Evolutionary conservation across 2,797 vertebrate species (phyloP).

Genomic region (Borostomias antarcticus): DNA sequence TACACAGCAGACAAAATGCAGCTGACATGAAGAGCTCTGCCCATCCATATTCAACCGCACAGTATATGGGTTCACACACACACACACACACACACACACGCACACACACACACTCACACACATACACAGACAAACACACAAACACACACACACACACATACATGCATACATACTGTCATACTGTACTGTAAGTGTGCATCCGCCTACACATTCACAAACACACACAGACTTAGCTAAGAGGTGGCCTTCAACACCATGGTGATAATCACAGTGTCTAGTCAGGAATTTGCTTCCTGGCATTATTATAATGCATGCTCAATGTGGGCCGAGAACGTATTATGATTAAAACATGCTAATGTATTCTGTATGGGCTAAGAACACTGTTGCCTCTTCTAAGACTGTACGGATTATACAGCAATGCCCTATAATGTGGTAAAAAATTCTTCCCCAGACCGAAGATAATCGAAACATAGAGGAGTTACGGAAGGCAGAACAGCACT

Average conservation of each 20-base stretch:
- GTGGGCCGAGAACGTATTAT: not conserved
- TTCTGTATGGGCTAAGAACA: constrained; percentile 35
- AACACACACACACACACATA: not conserved
- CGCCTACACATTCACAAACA: not conserved
- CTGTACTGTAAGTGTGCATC: not conserved
- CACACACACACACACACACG: not conserved
- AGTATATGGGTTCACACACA: constrained; percentile 5
- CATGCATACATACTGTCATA: not conserved
- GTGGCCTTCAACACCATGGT: constrained; percentile 1
- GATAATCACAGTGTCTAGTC: constrained; percentile 18
- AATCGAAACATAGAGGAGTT: constrained; percentile 47
- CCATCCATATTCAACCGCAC: constrained; percentile 5
- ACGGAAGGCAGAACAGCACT: constrained; percentile 44
- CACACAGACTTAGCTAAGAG: not conserved
- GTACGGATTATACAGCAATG: constrained; percentile 34
- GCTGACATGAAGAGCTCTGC: constrained; percentile 8
- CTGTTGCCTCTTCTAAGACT: constrained; percentile 21
- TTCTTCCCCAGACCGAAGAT: constrained; percentile 40
- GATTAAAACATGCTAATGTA: constrained; percentile 48
- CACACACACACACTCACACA: not conserved
- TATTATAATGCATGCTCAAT: constrained; percentile 20
- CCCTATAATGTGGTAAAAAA: constrained; percentile 36
- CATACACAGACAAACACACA: constrained; percentile 5
- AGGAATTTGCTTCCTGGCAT: constrained; percentile 15
- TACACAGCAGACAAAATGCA: constrained; percentile 7